Evolutionary conservation across 2,888 invertebrate species (phyloP), one percentile per base, ranked within the genome.

Genomic region (Mimas tiliae): DNA sequence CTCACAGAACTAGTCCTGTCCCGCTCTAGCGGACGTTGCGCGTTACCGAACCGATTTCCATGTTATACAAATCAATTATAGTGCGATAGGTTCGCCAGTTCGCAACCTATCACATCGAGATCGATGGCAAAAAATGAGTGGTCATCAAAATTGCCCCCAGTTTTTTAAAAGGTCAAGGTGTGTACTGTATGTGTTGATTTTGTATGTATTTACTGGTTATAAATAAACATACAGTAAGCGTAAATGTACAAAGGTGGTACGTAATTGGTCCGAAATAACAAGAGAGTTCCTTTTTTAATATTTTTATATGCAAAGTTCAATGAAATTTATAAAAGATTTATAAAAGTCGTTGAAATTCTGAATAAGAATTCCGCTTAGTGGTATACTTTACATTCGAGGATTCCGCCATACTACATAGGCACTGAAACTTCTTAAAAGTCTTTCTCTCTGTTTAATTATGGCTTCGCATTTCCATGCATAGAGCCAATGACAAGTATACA

Each of bases 11-110:
- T 84, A 80, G 70, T 68, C 50, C 86, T 71, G 78, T 93, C 92
- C 82, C 88, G 71, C 76, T 93, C 89, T 78, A 80, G 76, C 88
- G 80, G 84, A 84, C 82, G 75, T 84, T 74, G 84, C 83, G 79
- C 81, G 77, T 80, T 81, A 77, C 77, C 79, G 74, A 73, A 74
- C 77, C 70, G 71, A 76, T 82, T 77, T 75, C 73, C 78, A 78
- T 76, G 7, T 6, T 34, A 74, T 79, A 78, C 74, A 76, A 81
- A 78, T 81, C 80, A 71, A 75, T 75, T 78, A 74, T 77, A 79
- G 58, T 58, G 42, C 38, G 19, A 58, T 58, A 58, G 58, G 58
- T 58, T 19, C 19, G 58, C 58, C 34, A 58, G 58, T 58, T 58
- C 58, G 58, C 58, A 16, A 58, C 58, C 58, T 38, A 58, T 58